Base-by-base conservation (phyloP, 2,888 invertebrate genomes). In the Drosophila heteroneura region DNA sequence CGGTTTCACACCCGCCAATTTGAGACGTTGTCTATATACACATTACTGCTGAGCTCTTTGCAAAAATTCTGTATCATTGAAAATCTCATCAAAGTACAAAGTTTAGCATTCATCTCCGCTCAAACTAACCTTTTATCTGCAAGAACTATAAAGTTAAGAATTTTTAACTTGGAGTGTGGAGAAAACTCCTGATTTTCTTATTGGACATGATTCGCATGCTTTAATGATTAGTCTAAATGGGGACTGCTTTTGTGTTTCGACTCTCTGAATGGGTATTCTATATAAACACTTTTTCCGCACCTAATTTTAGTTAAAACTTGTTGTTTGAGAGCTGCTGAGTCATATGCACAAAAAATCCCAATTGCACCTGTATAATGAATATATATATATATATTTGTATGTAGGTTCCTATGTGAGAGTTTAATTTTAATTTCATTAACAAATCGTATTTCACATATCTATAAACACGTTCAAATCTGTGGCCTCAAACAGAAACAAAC, bases 1-100 rank as follows among this genome's bases (percentile, higher is more conserved):
- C 26, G 57, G 39, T 66, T 57, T 77, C 74, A 32, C 63, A 63
- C 71, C 41, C 59, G 53, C 32, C 33, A 70, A 28, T 35, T 47
- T 75, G n/a, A 41, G 41, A n/a, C 41, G 37, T 19, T 37, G 37
- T 60, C 32, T 33, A 12, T 26, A 33, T 32, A 22, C 3, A 30
- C 9, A 22, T 47, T 5, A 16, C 22, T 32, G n/a, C 32, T 47
- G 9, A 33, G 22, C 28, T 32, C 32, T 49, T 22, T 28, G 30
- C 22, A 39, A n/a, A 32, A 5, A 33, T 39, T 49, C 9, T 14
- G 9, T 37, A 39, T 54, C n/a, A n/a, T 16, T 35, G 10, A 22
- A 32, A 22, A 28, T 41, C 4, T 56, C 22, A 7, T 33, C 9
- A 0, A 53, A 53, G n/a, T 19, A 5, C 19, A 52, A 32, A 30